Percentiles rank a stretch among this genome's conserved stretches.
These are phyloP conservation scores for Anser brachyrhynchus DNA, from an alignment of 2,113 vertebrate species.

Conservation along the genomic window DNA sequence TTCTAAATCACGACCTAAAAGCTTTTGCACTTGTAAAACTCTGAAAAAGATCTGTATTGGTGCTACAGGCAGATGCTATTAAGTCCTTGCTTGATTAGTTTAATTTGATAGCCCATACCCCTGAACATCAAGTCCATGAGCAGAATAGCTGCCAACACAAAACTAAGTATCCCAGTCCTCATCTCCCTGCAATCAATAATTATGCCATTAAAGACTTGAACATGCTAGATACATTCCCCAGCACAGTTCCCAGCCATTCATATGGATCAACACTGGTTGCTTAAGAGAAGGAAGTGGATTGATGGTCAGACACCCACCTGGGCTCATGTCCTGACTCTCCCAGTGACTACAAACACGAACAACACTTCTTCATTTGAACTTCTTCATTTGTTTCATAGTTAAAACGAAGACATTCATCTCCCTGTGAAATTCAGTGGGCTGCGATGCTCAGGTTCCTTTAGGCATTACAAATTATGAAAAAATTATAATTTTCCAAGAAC, in stretches of 20 bases:
- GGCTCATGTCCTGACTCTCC: background rate
- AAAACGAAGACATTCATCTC: background rate
- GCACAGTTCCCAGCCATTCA: background rate
- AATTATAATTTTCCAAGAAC: background rate
- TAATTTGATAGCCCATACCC: background rate
- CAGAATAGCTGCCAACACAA: background rate
- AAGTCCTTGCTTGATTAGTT: background rate
- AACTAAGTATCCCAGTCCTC: accelerated
- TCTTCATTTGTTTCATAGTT: background rate
- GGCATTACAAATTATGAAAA: background rate
- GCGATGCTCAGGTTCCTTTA: background rate
- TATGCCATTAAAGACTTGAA: background rate
- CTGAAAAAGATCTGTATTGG: background rate
- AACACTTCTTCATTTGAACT: background rate
- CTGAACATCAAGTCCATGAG: background rate
- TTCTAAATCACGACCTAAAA: background rate
- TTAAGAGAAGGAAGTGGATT: background rate
- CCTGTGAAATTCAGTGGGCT: background rate
- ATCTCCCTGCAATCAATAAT: background rate
- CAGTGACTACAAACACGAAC: background rate
- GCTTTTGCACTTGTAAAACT: background rate
- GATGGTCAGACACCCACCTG: background rate
- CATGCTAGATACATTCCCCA: background rate
- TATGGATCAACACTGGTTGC: accelerated
- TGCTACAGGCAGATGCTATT: background rate